Percentiles rank a stretch among this genome's conserved stretches.
Conservation (phyloP, 2,888 invertebrate genomes). For the Perdita meconis region DNA sequence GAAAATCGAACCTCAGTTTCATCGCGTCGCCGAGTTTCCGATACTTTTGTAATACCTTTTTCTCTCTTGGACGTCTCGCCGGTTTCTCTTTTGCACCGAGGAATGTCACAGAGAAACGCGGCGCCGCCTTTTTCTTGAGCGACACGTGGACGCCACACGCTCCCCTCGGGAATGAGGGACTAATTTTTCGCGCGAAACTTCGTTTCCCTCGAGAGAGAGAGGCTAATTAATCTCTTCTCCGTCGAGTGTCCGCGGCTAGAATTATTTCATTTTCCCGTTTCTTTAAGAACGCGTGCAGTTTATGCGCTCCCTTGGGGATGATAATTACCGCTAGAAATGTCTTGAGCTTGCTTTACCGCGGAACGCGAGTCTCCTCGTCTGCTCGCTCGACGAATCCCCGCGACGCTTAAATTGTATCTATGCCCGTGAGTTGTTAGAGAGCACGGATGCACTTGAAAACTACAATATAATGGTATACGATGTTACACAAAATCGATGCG, state of each 20-base stretch:
- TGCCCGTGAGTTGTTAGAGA: conserved; percentile 15
- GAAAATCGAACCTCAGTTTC: conserved; percentile 2
- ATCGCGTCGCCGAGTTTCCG: not conserved
- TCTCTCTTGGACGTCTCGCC: not conserved
- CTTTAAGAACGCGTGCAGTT: not conserved
- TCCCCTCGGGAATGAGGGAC: not conserved
- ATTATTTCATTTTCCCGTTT: conserved; percentile 23
- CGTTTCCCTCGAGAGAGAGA: not conserved
- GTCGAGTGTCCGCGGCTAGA: not conserved
- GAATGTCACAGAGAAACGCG: not conserved
- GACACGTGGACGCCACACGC: not conserved
- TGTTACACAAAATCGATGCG: too few species aligned
- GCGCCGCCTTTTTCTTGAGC: not conserved
- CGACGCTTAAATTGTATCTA: conserved; percentile 29
- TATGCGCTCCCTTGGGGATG: not conserved
- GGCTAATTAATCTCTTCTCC: conserved; percentile 13
- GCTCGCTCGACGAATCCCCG: not conserved
- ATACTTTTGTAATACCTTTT: not conserved
- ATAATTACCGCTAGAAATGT: conserved; percentile 7
- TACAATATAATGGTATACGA: conserved; percentile 7
- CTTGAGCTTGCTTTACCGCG: not conserved
- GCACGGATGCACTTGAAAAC: conserved; percentile 22
- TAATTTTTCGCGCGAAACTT: conserved; percentile 2
- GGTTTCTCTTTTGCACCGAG: not conserved
- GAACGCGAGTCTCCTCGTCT: conserved; percentile 1